Base-by-base conservation (phyloP, 92 coral and sea anemone species). In the Metridium senile region DNA sequence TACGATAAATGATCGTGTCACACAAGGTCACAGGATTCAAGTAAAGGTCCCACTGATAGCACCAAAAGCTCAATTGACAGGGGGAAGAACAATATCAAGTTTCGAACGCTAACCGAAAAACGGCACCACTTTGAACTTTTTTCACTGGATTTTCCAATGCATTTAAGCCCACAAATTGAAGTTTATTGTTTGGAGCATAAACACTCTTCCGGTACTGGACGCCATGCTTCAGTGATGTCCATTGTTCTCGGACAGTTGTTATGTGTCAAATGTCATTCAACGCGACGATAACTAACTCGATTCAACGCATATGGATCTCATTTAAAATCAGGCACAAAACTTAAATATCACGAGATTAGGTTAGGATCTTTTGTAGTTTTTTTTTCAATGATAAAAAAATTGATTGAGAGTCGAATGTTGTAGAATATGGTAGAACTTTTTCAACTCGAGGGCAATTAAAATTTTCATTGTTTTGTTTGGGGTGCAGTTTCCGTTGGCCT, bases 1-100 rank as follows among this genome's bases (percentile, higher is more conserved):
- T 20, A 73, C 78, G 66, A 73, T 73, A 73, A 73, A 73, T 73
- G 68, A 58, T 62, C 27, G 33, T 27, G 78, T 73, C 33, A 58
- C 35, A 59, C 19, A 30, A 71, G 68, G 78, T 73, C 78, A 73
- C 54, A 62, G 21, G 4, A 63, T 18, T 65, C 56, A n/a, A 72
- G 66, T 26, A 0, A 9, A 62, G 56, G 45, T 63, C 69, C 27
- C 68, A 62, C 68, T 32, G 56, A 73, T 32, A 73, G n/a, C 22
- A 66, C 34, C 68, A 33, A 31, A 8, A 1, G 13, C 6, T 13
- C 8, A 13, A 39, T 6, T 6, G 13, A 39, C 18, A n/a, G 31
- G 31, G 54, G 28, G 45, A 58, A 33, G 22, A 1, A 27, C 1
- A 57, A 23, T 33, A 61, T 57, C 46, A 27, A 23, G 35, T 73